Evolutionary conservation across 2,888 invertebrate genomes (phyloP).

Genomic region (Belgica antarctica): DNA sequence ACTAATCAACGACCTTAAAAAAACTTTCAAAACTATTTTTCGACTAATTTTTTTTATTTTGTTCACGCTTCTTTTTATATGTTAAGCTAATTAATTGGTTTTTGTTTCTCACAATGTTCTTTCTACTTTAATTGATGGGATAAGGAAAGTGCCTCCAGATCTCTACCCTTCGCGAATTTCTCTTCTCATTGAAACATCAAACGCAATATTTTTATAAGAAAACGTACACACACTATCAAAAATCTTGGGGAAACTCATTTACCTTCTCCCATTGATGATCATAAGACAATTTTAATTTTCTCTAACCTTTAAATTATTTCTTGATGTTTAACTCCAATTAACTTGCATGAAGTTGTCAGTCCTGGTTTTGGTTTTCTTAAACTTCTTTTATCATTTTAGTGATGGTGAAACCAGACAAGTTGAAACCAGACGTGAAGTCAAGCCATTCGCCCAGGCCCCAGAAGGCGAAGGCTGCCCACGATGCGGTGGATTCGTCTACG

Average conservation of each 20-base stretch:
- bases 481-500: constrained; percentile 68
- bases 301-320: constrained; percentile 1
- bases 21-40: not conserved
- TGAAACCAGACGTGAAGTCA: constrained; percentile 23
- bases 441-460: constrained; percentile 32
- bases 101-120: not conserved
- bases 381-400: not conserved
- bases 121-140: constrained; percentile 36
- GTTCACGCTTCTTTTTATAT: constrained; percentile 6
- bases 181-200: not conserved
- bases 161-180: too few species aligned
- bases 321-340: not conserved
- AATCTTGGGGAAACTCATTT: constrained; percentile 41
- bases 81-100: not conserved
- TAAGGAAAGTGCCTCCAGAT: constrained; percentile 44
- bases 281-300: not conserved
- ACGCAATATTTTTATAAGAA: not conserved
- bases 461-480: constrained; percentile 42
- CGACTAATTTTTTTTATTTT: not conserved
- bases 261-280: constrained; percentile 42
- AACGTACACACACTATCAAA: too few species aligned
- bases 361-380: too few species aligned
- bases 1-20: too few species aligned
- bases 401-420: constrained; percentile 1
- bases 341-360: not conserved